phyloP scores from a whole-genome alignment of 2,888 invertebrate genomes.

The Psylliodes chrysocephalus region DNA sequence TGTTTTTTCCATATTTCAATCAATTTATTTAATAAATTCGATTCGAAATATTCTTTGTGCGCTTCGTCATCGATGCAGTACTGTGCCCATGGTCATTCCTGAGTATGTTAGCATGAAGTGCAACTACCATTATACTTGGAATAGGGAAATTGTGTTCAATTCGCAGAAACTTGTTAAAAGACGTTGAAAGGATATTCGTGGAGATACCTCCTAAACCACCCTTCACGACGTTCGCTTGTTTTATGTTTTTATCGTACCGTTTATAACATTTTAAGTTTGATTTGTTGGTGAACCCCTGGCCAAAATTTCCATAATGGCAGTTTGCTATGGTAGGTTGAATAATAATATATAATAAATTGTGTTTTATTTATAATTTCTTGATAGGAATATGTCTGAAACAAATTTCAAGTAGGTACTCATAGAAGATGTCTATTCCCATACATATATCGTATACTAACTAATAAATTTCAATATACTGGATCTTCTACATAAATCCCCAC shows the following conservation, averaged over 20 bases:
- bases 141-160: conserved; percentile 91
- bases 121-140: conserved; percentile 92
- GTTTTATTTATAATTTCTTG: no score
- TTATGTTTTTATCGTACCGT: conserved; percentile 34
- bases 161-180: conserved; percentile 93
- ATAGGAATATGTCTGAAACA: no score
- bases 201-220: conserved; percentile 41
- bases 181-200: conserved; percentile 72
- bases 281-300: conserved; percentile 47
- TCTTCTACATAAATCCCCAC: no score
- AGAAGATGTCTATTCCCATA: no score
- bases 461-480: no score
- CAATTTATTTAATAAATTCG: background rate
- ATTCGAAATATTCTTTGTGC: background rate
- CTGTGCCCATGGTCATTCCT: conserved; percentile 60
- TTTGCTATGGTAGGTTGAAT: conserved; percentile 61
- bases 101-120: conserved; percentile 70
- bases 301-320: conserved; percentile 57
- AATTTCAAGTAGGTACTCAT: no score
- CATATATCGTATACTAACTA: no score
- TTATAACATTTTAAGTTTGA: conserved; percentile 48
- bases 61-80: conserved; percentile 46
- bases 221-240: conserved; percentile 47
- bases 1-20: conserved; percentile 4
- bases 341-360: no score